Conservation (phyloP, 2,888 invertebrate species). For the Apocheima hispidaria region DNA sequence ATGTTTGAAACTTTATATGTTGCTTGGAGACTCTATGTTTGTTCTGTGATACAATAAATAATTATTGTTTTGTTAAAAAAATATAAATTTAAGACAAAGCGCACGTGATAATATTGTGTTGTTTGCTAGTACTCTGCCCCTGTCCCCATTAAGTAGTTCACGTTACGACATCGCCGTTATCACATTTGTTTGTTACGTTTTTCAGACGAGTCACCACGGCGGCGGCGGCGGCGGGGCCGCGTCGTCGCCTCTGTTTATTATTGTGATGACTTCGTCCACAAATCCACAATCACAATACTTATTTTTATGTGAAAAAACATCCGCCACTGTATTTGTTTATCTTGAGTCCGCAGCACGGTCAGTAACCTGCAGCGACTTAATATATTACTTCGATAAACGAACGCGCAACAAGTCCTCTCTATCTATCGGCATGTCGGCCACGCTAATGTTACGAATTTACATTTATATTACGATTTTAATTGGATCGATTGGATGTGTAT, state of each 20-base stretch:
- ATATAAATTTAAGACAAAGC: conserved; percentile 11
- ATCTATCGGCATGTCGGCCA: conserved; percentile 37
- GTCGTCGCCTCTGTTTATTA: conserved; percentile 40
- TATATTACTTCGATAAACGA: conserved; percentile 53
- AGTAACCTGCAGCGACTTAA: conserved; percentile 52
- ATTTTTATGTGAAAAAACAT: conserved; percentile 51
- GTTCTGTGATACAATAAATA: neutral
- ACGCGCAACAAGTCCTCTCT: conserved; percentile 36
- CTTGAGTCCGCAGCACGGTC: conserved; percentile 51
- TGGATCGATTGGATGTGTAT: conserved; percentile 21
- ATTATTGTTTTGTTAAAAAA: conserved; percentile 1
- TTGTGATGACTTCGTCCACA: conserved; percentile 34
- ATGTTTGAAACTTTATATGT: neutral
- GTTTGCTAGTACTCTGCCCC: conserved; percentile 33
- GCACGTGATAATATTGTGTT: conserved; percentile 27
- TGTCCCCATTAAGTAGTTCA: conserved; percentile 40
- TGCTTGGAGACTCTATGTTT: neutral
- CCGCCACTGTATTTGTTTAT: conserved; percentile 51
- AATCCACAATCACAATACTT: conserved; percentile 41
- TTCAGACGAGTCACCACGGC: conserved; percentile 24
- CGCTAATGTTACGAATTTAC: conserved; percentile 36
- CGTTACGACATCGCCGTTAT: conserved; percentile 46
- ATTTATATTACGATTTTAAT: conserved; percentile 35
- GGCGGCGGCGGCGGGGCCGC: no score
- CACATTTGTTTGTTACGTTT: conserved; percentile 40